Conservation (phyloP, 2,113 vertebrate species). For the Gasterosteus aculeatus region DNA sequence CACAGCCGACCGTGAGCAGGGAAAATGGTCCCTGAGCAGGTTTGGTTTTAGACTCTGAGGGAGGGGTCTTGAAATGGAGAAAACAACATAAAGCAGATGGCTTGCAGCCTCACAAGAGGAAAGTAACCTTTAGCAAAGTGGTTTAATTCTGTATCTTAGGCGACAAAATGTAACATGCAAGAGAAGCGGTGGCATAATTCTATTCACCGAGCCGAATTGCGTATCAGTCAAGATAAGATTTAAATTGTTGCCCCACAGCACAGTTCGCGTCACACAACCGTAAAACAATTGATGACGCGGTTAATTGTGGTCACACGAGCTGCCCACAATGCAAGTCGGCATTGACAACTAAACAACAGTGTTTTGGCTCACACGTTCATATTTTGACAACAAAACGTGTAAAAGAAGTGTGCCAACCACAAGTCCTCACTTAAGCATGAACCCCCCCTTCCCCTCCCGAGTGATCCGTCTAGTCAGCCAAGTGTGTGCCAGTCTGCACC, state of each 20-base stretch:
- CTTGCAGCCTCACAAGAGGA: background rate
- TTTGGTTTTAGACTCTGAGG: background rate
- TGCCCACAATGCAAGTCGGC: no score
- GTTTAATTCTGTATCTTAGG: background rate
- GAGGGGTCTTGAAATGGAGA: slow-evolving; percentile 8
- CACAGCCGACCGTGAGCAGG: background rate
- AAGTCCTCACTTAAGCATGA: slow-evolving; percentile 1
- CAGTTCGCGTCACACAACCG: background rate
- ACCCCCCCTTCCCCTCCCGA: background rate
- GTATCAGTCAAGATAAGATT: background rate
- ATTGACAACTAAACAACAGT: background rate
- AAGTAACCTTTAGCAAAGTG: background rate
- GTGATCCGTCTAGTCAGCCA: slow-evolving; percentile 2
- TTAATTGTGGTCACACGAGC: background rate
- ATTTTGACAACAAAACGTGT: slow-evolving; percentile 16
- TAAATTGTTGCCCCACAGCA: background rate
- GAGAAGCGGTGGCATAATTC: background rate
- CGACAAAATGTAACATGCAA: background rate
- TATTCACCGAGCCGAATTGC: background rate
- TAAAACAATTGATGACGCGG: background rate
- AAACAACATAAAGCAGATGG: slow-evolving; percentile 24
- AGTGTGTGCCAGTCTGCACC: slow-evolving; percentile 3
- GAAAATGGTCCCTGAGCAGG: slow-evolving; percentile 5
- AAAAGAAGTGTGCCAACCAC: background rate
- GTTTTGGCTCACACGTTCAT: background rate